A percentile compares a stretch with the other conserved stretches of the same genome.
These are phyloP conservation scores for Nibea coibor DNA, from an alignment of 2,113 vertebrate species.

Conservation along the genomic window DNA sequence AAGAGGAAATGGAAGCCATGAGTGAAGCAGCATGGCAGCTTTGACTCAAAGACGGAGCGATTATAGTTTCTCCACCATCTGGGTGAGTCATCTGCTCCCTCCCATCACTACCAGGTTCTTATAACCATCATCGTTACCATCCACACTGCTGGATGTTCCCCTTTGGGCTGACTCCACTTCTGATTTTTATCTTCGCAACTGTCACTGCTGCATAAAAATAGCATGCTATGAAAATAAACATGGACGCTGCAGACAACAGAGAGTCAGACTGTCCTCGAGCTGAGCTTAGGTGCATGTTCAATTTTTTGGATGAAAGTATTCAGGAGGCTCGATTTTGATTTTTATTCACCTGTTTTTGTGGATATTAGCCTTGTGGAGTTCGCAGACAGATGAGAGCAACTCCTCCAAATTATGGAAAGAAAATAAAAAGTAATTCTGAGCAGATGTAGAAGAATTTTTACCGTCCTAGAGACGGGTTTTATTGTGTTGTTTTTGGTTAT, in stretches of 20 bases:
- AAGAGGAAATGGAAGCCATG: slow-evolving; percentile 50
- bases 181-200: slow-evolving; percentile 29
- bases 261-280: slow-evolving; percentile 4
- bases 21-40: slow-evolving; percentile 61
- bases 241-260: not conserved
- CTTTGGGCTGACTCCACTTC: slow-evolving; percentile 32
- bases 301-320: slow-evolving; percentile 29
- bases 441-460: slow-evolving; percentile 44
- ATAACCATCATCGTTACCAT: slow-evolving; percentile 65
- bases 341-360: slow-evolving; percentile 35
- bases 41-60: slow-evolving; percentile 58
- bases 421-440: slow-evolving; percentile 57
- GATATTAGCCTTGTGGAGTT: slow-evolving; percentile 25
- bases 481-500: too few relatives aligned
- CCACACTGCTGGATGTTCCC: slow-evolving; percentile 46
- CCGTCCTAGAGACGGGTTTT: too few relatives aligned
- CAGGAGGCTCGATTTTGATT: slow-evolving; percentile 23
- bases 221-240: slow-evolving; percentile 20
- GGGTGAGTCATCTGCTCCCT: slow-evolving; percentile 68
- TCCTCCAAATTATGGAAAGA: slow-evolving; percentile 38
- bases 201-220: slow-evolving; percentile 23
- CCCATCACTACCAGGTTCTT: slow-evolving; percentile 51
- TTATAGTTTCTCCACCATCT: slow-evolving; percentile 73
- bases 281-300: slow-evolving; percentile 3
- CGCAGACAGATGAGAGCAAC: slow-evolving; percentile 21